Evolutionary conservation across 2,113 vertebrate genomes (phyloP), one percentile per base, ranked within the genome.

Genomic region (Romanogobio albipinnatus): DNA sequence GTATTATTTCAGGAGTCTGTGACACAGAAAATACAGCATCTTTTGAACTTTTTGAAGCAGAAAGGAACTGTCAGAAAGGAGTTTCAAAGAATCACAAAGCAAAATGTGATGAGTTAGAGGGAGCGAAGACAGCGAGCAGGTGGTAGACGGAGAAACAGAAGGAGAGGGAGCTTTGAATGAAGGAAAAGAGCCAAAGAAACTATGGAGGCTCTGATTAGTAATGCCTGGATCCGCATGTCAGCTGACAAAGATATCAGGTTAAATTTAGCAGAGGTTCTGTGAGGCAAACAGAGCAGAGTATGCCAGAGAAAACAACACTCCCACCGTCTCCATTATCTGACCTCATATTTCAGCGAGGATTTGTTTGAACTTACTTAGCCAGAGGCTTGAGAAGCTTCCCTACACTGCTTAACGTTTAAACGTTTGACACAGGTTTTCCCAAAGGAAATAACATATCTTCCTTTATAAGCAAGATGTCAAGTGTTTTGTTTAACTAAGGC

Each of bases 231-330:
- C 84, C 71, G 84, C 82, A 61, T 74, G 86, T 89, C 90, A 90
- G 87, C 88, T 91, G 90, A 89, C 88, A 73, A 82, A 85, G 45
- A 80, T 86, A 83, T 87, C 83, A 81, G 66, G 86, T 88, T 91
- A 89, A 88, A 88, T 87, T 85, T 90, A 90, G 90, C 77, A 79
- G 66, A 68, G 49, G 87, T 83, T 85, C 82, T 79, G 59, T 68
- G 61, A 84, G 86, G 86, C 85, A 81, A 89, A 84, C 84, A 62
- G 59, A 76, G 75, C 49, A n/a, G 70, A 26, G 49, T 19, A 78
- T 59, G 84, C 76, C 36, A 83, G 70, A 88, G 76, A 51, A 77
- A 71, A 81, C 58, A 84, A 77, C 82, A 74, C 73, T 84, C 82
- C 82, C 83, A 79, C 62, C 47, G 61, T 80, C 66, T 76, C 45